Evolutionary conservation across 2,113 vertebrate genomes (phyloP), one percentile per base, ranked within the genome.

Genomic region (Glaucidium brasilianum): DNA sequence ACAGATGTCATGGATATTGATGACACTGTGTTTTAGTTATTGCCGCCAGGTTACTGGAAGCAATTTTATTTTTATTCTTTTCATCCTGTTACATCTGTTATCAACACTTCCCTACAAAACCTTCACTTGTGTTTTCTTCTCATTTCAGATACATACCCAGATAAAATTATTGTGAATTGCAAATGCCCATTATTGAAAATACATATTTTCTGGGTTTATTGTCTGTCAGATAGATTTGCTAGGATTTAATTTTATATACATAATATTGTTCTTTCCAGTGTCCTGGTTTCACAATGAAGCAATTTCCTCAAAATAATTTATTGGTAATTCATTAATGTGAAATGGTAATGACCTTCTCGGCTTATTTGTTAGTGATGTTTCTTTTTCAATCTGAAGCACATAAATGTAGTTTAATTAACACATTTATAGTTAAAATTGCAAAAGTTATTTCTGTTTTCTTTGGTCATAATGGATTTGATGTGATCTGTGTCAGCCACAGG

Each of bases 1-100:
- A 45, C 66, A 53, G 88, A 92, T 97, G 94, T 93, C 97, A 67
- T 29, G 50, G 96, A 82, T 97, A 95, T 92, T 93, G 94, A 96
- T 97, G 96, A 56, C 39, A 80, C 47, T 11, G 16, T 84, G 68
- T 60, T 95, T 95, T 74, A 63, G 87, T 62, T 94, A 92, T 94
- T 95, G 80, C 94, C 1, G 29, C 84, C 68, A 93, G 92, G 91
- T 96, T 92, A 93, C 73, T 96, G 83, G 88, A 92, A 96, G 85
- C 77, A 92, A 80, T 96, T 96, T 96, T 88, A 63, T 88, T 95
- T 96, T 94, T 92, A 81, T 92, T 94, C 58, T 92, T 86, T 92
- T 91, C 83, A 60, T 94, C 80, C 74, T 80, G 69, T 77, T 96
- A 76, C 73, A 39, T 94, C 56, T 96, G 58, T 76, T 92, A 97